Conservation (phyloP, 2,113 vertebrate species). For the Chionodraco myersi region DNA sequence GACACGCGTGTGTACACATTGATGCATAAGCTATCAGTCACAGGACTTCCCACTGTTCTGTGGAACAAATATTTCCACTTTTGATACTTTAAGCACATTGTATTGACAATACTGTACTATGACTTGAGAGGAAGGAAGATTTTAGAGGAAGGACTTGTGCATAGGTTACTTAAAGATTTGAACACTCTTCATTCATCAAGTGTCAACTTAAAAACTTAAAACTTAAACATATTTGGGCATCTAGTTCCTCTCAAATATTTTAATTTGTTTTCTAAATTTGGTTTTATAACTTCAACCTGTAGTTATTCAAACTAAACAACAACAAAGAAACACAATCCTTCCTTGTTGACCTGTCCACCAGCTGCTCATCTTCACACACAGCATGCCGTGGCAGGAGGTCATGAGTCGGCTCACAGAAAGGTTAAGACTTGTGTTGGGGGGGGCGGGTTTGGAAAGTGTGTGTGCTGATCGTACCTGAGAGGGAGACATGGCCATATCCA, state of each 20-base stretch:
- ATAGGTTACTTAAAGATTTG: not conserved
- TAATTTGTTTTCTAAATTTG: not conserved
- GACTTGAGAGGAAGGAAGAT: not conserved
- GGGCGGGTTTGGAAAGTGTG: not conserved
- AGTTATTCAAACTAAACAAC: not conserved
- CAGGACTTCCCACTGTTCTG: too few relatives aligned
- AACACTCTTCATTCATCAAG: not conserved
- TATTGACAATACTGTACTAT: not conserved
- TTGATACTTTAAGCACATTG: not conserved
- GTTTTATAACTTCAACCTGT: not conserved
- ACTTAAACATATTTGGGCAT: not conserved
- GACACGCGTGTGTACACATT: too few relatives aligned
- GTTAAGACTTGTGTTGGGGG: not conserved
- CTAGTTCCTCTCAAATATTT: not conserved
- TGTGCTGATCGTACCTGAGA: conserved; percentile 88
- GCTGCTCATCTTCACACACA: conserved; percentile 4
- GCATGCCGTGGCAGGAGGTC: not conserved
- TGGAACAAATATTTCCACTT: too few relatives aligned
- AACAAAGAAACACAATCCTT: not conserved
- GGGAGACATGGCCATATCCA: conserved; percentile 96
- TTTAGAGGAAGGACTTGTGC: not conserved
- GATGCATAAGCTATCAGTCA: too few relatives aligned
- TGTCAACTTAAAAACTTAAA: not conserved
- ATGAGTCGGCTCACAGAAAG: not conserved
- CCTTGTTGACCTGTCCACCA: conserved; percentile 2